Evolutionary conservation across 2,113 vertebrate species (phyloP).

Genomic region (Dicrurus megarhynchus): DNA sequence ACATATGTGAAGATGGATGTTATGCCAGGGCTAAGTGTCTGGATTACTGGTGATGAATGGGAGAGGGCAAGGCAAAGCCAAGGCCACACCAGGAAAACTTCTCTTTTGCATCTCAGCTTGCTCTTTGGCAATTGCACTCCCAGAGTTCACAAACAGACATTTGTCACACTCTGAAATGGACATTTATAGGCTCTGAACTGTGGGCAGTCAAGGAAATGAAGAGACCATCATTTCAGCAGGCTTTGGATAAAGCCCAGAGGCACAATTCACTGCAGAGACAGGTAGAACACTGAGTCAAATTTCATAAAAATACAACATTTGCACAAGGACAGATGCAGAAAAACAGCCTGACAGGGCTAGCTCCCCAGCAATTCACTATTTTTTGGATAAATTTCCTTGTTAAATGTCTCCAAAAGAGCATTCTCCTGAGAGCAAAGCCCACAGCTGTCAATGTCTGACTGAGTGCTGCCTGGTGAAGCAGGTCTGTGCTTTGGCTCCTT

Average conservation of each 20-base stretch:
- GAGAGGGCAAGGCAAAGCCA: conserved; percentile 9
- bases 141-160: not conserved
- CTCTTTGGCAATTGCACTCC: not conserved
- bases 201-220: not conserved
- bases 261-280: not conserved
- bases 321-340: not conserved
- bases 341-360: not conserved
- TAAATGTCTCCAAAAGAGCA: not conserved
- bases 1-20: conserved; percentile 38
- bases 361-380: not conserved
- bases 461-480: not conserved
- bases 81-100: not conserved
- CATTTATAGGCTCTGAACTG: not conserved
- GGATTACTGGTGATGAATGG: not conserved
- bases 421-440: not conserved
- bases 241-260: not conserved
- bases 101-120: not conserved
- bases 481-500: not conserved
- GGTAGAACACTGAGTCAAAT: not conserved
- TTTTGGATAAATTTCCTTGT: not conserved
- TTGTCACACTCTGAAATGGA: not conserved
- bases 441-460: not conserved
- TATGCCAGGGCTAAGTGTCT: conserved; percentile 19
- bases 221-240: not conserved
- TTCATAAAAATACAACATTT: not conserved